Base-by-base conservation (phyloP, 2,888 invertebrate species). In the Phania funesta region DNA sequence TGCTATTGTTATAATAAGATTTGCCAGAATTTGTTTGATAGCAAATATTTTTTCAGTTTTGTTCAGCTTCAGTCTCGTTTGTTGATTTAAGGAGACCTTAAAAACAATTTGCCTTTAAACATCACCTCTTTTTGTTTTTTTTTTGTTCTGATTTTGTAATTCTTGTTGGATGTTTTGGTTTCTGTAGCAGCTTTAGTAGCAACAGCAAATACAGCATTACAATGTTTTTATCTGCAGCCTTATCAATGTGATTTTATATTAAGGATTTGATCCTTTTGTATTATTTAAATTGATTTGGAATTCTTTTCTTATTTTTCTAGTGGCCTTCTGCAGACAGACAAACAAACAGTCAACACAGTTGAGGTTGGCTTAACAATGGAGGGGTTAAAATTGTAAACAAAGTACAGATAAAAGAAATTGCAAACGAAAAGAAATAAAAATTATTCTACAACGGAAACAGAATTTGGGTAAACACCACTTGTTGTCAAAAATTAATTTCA, bases 221-320 rank as follows among this genome's bases (percentile, higher is more conserved):
- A 70, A 54, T 24, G 24, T 20, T 46, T 26, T 58, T 58, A 16
- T 67, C 48, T 67, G 65, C 48, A 48, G 46, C 62, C 48, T 52
- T 54, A 16, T 56, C 50, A 65, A 65, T 79, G 71, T 78, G 71
- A 60, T 65, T 73, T 65, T 79, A 41, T 74, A 67, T 74, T 78
- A 76, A 58, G 58, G 64, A 38, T 78, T 73, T 73, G 73, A 79
- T 73, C 67, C 79, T 79, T 74, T 79, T 74, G 67, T 73, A 67
- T 79, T 79, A 79, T 67, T 74, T 62, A 79, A 79, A 74, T 79
- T 79, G 73, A 79, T 74, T 79, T 73, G 35, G 62, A 79, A 67
- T 74, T 73, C 73, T 73, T 74, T 74, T 41, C 56, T 46, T 26
- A 35, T 26, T 35, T 29, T 58, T 48, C 24, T 38, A n/a, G 58